Evolutionary conservation across 2,888 invertebrate species (phyloP).

Genomic region (Epsilonema sp.): DNA sequence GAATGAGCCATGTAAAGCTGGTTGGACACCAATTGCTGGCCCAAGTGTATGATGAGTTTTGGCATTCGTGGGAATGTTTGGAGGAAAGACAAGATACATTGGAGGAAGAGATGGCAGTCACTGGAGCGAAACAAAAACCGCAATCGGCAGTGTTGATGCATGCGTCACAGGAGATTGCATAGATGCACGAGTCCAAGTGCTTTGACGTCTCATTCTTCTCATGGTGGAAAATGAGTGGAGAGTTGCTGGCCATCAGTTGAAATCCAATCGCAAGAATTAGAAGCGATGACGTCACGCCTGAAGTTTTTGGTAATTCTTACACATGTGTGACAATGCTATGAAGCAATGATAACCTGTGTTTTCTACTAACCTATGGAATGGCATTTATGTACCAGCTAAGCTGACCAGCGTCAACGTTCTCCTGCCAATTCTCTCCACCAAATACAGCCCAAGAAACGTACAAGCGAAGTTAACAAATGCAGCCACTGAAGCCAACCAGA

Average conservation of each 20-base stretch:
- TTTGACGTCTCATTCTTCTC: too few relatives aligned
- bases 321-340: too few relatives aligned
- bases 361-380: too few relatives aligned
- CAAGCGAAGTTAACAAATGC: constrained; percentile 35
- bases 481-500: constrained; percentile 35
- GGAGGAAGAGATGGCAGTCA: too few relatives aligned
- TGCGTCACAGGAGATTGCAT: constrained; percentile 32
- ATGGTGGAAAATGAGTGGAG: constrained; percentile 28
- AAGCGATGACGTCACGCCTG: constrained; percentile 31
- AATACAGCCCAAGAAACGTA: constrained; percentile 30
- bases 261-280: constrained; percentile 33
- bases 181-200: too few relatives aligned
- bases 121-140: constrained; percentile 35
- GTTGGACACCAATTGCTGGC: constrained; percentile 35
- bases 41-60: constrained; percentile 24
- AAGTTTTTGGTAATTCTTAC: not conserved
- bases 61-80: not conserved
- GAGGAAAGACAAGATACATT: too few relatives aligned
- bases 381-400: too few relatives aligned
- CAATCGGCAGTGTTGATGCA: constrained; percentile 33
- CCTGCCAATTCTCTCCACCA: constrained; percentile 30
- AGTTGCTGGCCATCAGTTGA: constrained; percentile 28
- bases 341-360: too few relatives aligned
- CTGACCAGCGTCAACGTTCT: constrained; percentile 26
- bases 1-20: constrained; percentile 29